A percentile compares a stretch with the other conserved stretches of the same genome.
These are phyloP conservation scores for Unio pictorum DNA, from an alignment of 2,888 invertebrate species.

Conservation along the genomic window DNA sequence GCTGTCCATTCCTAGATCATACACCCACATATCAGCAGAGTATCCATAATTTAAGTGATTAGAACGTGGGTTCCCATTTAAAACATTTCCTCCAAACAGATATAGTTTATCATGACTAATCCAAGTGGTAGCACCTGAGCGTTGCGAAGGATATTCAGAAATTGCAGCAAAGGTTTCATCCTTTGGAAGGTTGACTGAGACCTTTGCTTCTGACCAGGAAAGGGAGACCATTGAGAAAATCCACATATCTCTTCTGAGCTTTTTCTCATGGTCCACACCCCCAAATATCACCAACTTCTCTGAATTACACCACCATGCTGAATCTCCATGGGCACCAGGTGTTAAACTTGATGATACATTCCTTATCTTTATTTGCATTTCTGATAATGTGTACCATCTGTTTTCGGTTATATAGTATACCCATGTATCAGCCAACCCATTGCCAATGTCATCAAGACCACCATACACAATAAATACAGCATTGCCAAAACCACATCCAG, in stretches of 20 bases:
- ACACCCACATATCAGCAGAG: conserved; percentile 54
- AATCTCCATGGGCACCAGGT: conserved; percentile 46
- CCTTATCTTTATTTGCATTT: conserved; percentile 19
- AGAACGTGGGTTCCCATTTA: conserved; percentile 27
- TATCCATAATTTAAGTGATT: conserved; percentile 44
- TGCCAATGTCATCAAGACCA: conserved; percentile 44
- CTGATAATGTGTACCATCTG: conserved; percentile 29
- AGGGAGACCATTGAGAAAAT: conserved; percentile 40
- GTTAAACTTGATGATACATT: conserved; percentile 5
- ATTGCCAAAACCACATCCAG: conserved; percentile 49
- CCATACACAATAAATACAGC: conserved; percentile 55
- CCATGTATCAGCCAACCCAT: conserved; percentile 57
- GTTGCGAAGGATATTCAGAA: conserved; percentile 35
- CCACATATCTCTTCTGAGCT: conserved; percentile 57
- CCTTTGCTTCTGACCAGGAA: conserved; percentile 40
- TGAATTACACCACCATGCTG: conserved; percentile 52
- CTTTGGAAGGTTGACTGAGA: conserved; percentile 26
- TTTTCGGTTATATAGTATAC: conserved; percentile 37
- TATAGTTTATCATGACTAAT: conserved; percentile 29
- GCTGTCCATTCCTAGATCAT: conserved; percentile 26
- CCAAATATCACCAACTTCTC: conserved; percentile 51
- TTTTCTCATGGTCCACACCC: conserved; percentile 37
- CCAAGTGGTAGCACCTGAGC: conserved; percentile 54
- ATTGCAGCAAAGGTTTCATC: conserved; percentile 22
- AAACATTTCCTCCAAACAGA: conserved; percentile 58